A percentile compares a stretch with the other conserved stretches of the same genome.
Conservation (phyloP, 1,140 invertebrate species). For the Drosophila repleta region DNA sequence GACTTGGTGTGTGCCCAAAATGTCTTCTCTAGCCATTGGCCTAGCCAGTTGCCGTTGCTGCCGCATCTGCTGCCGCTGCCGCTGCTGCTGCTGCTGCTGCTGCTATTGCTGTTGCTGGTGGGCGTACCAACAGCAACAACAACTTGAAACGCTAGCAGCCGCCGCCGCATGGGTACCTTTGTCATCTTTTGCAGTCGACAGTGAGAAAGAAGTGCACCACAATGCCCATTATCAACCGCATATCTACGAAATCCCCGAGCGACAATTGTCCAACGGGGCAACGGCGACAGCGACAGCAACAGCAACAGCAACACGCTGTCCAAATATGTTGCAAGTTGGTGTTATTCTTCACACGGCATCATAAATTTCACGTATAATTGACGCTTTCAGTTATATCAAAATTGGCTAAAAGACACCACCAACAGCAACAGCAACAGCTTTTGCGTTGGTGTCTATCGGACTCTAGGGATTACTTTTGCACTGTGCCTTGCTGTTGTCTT, state of each 20-base stretch:
- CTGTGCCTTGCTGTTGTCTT: constrained; percentile 33
- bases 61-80: constrained; percentile 9
- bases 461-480: constrained; percentile 49
- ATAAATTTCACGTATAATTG: constrained; percentile 83
- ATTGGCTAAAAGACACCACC: constrained; percentile 72
- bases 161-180: constrained; percentile 53
- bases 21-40: constrained; percentile 70
- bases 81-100: constrained; percentile 23
- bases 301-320: constrained; percentile 57
- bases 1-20: constrained; percentile 83
- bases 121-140: constrained; percentile 43
- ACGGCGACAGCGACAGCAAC: constrained; percentile 25
- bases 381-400: constrained; percentile 83
- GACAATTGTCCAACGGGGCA: constrained; percentile 41
- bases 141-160: constrained; percentile 46
- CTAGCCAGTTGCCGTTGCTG: constrained; percentile 14
- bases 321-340: constrained; percentile 83
- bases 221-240: constrained; percentile 74
- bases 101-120: constrained; percentile 43
- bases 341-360: constrained; percentile 83
- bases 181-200: constrained; percentile 61
- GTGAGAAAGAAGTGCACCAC: constrained; percentile 61
- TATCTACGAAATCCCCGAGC: constrained; percentile 62
- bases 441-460: constrained; percentile 70
- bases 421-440: constrained; percentile 31